These are phyloP conservation scores for Megatriorchis doriae DNA, from an alignment of 2,113 vertebrate genomes.

Conservation along the genomic window DNA sequence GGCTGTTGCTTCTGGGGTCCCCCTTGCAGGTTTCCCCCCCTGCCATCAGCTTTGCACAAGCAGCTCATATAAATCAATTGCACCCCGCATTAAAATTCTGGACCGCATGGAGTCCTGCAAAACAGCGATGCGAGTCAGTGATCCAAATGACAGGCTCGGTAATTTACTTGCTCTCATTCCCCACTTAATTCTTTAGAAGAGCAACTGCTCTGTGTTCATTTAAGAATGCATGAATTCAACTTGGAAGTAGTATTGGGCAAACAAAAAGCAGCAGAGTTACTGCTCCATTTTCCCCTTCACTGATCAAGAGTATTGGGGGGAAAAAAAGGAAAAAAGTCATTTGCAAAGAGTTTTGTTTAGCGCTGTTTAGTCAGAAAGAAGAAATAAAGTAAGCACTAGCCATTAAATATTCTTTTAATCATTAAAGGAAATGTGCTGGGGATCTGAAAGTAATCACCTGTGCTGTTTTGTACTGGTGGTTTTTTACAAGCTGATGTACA, in stretches of 20 bases:
- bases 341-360: conserved; percentile 29
- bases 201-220: conserved; percentile 44
- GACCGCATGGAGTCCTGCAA: conserved; percentile 43
- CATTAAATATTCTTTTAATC: conserved; percentile 47
- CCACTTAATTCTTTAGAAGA: conserved; percentile 65
- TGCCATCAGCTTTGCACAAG: conserved; percentile 36
- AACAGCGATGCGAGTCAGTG: conserved; percentile 59
- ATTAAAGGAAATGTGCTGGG: neutral
- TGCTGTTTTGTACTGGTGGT: neutral
- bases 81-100: conserved; percentile 53
- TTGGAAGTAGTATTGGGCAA: conserved; percentile 26
- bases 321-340: neutral
- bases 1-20: neutral
- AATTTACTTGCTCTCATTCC: conserved; percentile 67
- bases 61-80: conserved; percentile 58
- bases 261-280: conserved; percentile 56
- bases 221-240: conserved; percentile 56
- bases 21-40: neutral
- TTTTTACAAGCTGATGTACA: neutral
- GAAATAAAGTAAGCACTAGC: neutral
- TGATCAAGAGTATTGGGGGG: conserved; percentile 10
- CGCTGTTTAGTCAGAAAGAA: conserved; percentile 30
- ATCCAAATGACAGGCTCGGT: conserved; percentile 54
- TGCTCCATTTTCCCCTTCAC: conserved; percentile 58
- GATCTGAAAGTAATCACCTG: conserved; percentile 13